Conservation (phyloP, 2,888 invertebrate species). For the Apamea epomidion region DNA sequence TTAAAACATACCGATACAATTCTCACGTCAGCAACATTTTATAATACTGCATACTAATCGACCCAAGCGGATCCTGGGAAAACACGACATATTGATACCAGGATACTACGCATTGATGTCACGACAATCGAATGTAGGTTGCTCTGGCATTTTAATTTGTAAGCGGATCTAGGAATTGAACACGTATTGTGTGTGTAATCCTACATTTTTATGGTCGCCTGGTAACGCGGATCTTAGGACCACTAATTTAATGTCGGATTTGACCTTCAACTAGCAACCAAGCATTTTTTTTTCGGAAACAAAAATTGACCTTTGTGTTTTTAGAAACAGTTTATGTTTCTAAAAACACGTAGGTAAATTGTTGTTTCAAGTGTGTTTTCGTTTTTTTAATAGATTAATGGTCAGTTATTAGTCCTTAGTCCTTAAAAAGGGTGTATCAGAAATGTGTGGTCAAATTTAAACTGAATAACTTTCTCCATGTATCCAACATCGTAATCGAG, state of each 20-base stretch:
- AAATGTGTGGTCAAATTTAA: too few relatives aligned
- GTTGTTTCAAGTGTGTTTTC: neutral
- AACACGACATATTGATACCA: slow-evolving; percentile 48
- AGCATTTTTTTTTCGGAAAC: neutral
- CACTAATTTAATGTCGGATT: neutral
- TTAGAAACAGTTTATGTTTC: too few relatives aligned
- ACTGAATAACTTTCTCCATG: too few relatives aligned
- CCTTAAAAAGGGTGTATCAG: neutral
- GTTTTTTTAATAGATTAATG: neutral
- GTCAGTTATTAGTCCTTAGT: neutral
- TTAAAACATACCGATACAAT: slow-evolving; percentile 32
- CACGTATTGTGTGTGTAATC: neutral
- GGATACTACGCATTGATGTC: slow-evolving; percentile 57
- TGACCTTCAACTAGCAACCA: neutral
- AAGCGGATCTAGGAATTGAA: slow-evolving; percentile 57
- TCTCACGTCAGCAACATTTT: slow-evolving; percentile 36
- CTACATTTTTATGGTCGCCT: slow-evolving; percentile 8
- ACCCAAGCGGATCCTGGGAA: slow-evolving; percentile 61
- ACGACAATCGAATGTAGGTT: slow-evolving; percentile 46
- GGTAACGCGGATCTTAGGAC: slow-evolving; percentile 26
- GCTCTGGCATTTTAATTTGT: slow-evolving; percentile 51
- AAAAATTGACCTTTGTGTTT: too few relatives aligned
- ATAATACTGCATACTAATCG: slow-evolving; percentile 46
- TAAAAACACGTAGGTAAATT: neutral
- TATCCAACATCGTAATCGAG: too few relatives aligned